Base-by-base conservation (phyloP, 2,113 vertebrate genomes). In the Urocolius indicus region DNA sequence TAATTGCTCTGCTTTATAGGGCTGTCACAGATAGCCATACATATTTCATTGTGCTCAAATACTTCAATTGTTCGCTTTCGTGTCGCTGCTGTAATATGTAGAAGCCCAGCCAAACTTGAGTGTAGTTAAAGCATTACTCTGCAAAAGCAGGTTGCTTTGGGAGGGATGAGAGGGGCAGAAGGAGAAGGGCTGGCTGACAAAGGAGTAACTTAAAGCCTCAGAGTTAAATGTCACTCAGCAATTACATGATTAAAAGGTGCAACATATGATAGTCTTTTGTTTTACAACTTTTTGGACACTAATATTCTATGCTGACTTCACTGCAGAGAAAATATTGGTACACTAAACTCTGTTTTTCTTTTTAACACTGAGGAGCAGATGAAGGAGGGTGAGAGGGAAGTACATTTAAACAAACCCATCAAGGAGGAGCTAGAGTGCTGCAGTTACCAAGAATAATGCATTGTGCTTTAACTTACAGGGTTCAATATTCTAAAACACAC, bases 21-120 rank as follows among this genome's bases (percentile, higher is more conserved):
- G 98, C 99, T 98, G 99, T 99, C 99, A 99, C 98, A 94, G 99
- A 99, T 98, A 98, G 98, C 98, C 99, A 99, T 99, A 99, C 99
- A 99, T 99, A 99, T 99, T 99, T 99, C 98, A 99, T 99, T 98
- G 98, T 98, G 98, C 98, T 98, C 99, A 99, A 99, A 99, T 98
- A 99, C 99, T 99, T 99, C 98, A 98, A 98, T 99, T 99, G 99
- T 99, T 98, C 98, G 98, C 98, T 98, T 98, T 98, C 98, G 97
- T 99, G 99, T 99, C 95, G 98, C 93, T 98, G 98, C 99, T 99
- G 99, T 98, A 99, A 99, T 97, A 98, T 98, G 98, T 98, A 98
- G 98, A 98, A 98, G 99, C 98, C 95, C 89, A 98, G 99, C 99
- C 99, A 99, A 99, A 98, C 98, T 98, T 98, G 98, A 98, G 98